Conservation (phyloP, 2,888 invertebrate genomes). For the Dicyrtoma fusca region DNA sequence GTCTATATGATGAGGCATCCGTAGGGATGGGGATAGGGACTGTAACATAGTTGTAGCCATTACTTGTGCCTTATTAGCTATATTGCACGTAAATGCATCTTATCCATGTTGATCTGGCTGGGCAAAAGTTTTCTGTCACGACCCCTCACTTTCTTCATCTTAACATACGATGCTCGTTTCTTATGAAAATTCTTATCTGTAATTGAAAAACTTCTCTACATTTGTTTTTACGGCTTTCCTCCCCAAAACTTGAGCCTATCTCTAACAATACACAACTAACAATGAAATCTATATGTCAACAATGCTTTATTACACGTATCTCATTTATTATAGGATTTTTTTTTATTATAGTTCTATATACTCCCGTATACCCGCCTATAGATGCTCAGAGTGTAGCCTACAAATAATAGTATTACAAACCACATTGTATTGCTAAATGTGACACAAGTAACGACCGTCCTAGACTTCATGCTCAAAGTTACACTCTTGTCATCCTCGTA, state of each 20-base stretch:
- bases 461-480: not conserved
- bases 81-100: constrained; percentile 35
- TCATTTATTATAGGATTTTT: constrained; percentile 14
- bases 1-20: not conserved
- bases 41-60: constrained; percentile 1
- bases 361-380: no score
- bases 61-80: constrained; percentile 35
- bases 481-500: not conserved
- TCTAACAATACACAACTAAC: constrained; percentile 10
- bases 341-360: no score
- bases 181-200: constrained; percentile 40
- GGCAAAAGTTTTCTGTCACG: constrained; percentile 34
- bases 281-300: constrained; percentile 19
- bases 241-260: not conserved
- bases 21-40: no score
- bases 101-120: constrained; percentile 35
- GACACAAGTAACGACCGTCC: no score
- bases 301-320: constrained; percentile 25
- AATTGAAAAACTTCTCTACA: constrained; percentile 40
- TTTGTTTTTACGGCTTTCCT: constrained; percentile 36
- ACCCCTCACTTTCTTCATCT: constrained; percentile 26
- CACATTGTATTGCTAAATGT: no score
- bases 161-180: constrained; percentile 14
- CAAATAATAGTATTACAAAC: no score
- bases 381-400: no score